Evolutionary conservation across 2,113 vertebrate genomes (phyloP).

Genomic region (Ardeotis arabs): DNA sequence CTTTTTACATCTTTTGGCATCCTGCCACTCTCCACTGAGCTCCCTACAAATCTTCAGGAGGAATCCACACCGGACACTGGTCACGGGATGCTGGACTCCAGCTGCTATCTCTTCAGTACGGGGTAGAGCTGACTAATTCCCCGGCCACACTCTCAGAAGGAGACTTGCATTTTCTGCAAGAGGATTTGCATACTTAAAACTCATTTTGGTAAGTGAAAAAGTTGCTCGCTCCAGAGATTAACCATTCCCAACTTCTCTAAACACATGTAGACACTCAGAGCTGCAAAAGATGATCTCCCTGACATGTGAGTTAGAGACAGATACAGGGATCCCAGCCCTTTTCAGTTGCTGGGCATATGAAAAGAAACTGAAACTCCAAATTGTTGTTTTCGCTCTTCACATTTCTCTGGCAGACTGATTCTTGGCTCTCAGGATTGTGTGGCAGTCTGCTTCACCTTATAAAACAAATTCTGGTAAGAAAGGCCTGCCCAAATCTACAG

Average conservation of each 20-base stretch:
- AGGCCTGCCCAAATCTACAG: not conserved
- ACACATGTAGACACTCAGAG: not conserved
- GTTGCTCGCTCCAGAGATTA: not conserved
- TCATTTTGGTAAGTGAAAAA: not conserved
- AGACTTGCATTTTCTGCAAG: not conserved
- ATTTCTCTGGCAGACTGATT: not conserved
- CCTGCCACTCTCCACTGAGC: not conserved
- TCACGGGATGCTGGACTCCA: not conserved
- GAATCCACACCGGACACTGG: not conserved
- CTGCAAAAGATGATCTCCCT: not conserved
- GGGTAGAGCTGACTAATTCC: not conserved
- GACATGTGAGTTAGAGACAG: not conserved
- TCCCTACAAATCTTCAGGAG: not conserved
- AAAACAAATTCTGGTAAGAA: constrained; percentile 17
- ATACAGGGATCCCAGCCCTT: not conserved
- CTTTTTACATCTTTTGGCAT: not conserved
- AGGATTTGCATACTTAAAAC: not conserved
- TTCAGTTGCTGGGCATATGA: not conserved
- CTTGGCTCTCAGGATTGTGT: not conserved
- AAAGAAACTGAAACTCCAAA: not conserved
- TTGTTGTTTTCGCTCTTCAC: not conserved
- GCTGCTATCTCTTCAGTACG: not conserved
- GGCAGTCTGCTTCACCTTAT: not conserved
- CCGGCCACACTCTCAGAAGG: not conserved
- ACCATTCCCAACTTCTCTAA: not conserved